These are phyloP conservation scores for Callipepla californica DNA, from an alignment of 2,113 vertebrate species.

Conservation along the genomic window DNA sequence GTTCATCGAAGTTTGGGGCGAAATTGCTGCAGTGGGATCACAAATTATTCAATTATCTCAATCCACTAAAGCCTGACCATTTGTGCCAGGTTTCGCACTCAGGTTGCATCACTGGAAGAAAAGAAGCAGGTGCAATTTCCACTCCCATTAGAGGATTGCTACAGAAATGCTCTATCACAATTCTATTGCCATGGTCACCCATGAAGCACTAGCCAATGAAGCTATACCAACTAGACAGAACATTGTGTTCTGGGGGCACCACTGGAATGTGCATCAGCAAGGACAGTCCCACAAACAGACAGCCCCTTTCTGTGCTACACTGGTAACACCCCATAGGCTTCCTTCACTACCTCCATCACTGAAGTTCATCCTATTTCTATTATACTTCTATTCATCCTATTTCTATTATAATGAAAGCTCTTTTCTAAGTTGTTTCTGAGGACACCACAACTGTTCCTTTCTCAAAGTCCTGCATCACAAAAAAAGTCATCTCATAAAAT, in stretches of 20 bases:
- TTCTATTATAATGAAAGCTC: background rate
- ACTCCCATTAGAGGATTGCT: background rate
- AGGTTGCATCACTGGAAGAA: background rate
- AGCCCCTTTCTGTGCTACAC: rapidly evolving
- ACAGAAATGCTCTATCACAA: background rate
- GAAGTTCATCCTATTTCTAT: background rate
- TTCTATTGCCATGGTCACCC: too few species aligned
- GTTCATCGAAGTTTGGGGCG: background rate
- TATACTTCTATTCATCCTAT: background rate
- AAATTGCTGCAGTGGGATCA: background rate
- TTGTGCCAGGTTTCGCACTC: background rate
- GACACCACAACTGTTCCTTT: background rate
- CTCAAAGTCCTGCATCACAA: background rate
- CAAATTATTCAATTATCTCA: background rate
- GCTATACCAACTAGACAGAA: background rate
- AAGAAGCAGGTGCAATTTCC: background rate
- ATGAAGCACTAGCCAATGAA: background rate
- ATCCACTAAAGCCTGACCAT: background rate
- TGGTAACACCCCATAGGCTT: too few species aligned
- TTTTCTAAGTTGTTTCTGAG: background rate
- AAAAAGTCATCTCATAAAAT: background rate
- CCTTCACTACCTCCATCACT: background rate
- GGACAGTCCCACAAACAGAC: rapidly evolving
- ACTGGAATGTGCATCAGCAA: background rate
- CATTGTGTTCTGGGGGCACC: background rate